These are phyloP conservation scores for Chymomyza procnemis DNA, from an alignment of 2,888 invertebrate genomes.

Conservation along the genomic window DNA sequence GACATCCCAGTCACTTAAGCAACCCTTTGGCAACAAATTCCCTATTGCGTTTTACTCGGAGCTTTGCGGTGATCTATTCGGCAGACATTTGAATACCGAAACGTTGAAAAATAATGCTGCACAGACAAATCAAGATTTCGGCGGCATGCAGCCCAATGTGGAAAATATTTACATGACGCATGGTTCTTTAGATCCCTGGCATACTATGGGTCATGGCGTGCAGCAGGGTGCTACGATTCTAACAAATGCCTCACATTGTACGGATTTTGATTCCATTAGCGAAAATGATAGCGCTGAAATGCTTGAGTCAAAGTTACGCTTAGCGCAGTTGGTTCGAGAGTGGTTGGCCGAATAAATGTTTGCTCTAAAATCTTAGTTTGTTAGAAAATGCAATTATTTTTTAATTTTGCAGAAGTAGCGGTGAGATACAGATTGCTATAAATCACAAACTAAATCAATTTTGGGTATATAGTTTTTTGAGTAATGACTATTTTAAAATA, in stretches of 20 bases:
- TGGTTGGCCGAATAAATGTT: conserved; percentile 65
- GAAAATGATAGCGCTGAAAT: conserved; percentile 63
- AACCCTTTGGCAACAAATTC: conserved; percentile 80
- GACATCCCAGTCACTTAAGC: conserved; percentile 82
- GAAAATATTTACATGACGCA: conserved; percentile 80
- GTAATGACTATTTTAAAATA: too few species aligned
- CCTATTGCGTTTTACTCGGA: conserved; percentile 65
- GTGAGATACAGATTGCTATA: too few species aligned
- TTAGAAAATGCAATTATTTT: not conserved
- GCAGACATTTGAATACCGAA: conserved; percentile 52
- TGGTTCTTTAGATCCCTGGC: conserved; percentile 81
- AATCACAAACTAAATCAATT: too few species aligned
- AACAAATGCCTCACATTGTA: conserved; percentile 70
- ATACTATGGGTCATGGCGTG: conserved; percentile 79
- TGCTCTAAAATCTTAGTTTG: not conserved
- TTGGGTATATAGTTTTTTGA: too few species aligned
- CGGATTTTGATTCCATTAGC: conserved; percentile 71
- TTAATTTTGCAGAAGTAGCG: too few species aligned
- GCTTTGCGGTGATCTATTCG: conserved; percentile 72
- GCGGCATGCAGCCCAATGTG: conserved; percentile 78
- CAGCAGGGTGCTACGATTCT: conserved; percentile 66
- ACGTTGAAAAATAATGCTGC: conserved; percentile 48
- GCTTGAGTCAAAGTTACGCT: conserved; percentile 68
- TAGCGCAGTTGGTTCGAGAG: conserved; percentile 63
- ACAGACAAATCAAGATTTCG: conserved; percentile 79